Evolutionary conservation across 2,113 vertebrate genomes (phyloP), one percentile per base, ranked within the genome.

Genomic region (Vidua macroura): DNA sequence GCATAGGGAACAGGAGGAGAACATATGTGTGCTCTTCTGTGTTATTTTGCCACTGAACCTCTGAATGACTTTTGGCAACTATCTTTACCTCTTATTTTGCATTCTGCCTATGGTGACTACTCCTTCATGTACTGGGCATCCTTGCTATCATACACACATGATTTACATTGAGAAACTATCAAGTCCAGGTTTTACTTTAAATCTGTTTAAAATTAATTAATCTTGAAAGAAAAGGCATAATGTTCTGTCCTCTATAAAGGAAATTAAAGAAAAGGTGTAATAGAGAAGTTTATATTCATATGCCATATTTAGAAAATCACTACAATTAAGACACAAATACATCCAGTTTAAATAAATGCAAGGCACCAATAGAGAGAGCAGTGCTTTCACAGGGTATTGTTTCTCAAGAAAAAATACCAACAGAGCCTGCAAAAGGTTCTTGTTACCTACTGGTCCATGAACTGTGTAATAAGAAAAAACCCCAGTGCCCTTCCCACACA

Each of bases 151-250:
- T 9, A 63, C 19, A 64, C 10, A 53, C 5, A 12, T 11, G 15
- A 72, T 77, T 68, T 52, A 56, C 35, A 49, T 0, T 78, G 56
- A 62, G 78, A 75, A 90, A 27, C 20, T 73, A 74, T 80, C 41
- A 37, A 62, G 33, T 55, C 53, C 35, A 70, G 59, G 27, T 81
- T 81, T 39, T 88, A 69, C 56, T 94, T 90, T 63, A 74, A 60
- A 81, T 89, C 49, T 23, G 18, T 56, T 94, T 70, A 33, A 63
- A 63, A 39, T 84, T 21, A 74, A 55, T 69, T 53, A 41, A 33
- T 81, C 27, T 88, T 90, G 56, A 86, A 88, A 93, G 28, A 90
- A 94, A 92, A 75, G 13, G 17, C 30, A n/a, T 49, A 46, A 53
- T 20, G 23, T 69, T 76, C 72, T 24, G 28, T 48, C 27, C 12